phyloP scores from a whole-genome alignment of 92 coral and sea anemone genomes.

The Meandrina meandrites region DNA sequence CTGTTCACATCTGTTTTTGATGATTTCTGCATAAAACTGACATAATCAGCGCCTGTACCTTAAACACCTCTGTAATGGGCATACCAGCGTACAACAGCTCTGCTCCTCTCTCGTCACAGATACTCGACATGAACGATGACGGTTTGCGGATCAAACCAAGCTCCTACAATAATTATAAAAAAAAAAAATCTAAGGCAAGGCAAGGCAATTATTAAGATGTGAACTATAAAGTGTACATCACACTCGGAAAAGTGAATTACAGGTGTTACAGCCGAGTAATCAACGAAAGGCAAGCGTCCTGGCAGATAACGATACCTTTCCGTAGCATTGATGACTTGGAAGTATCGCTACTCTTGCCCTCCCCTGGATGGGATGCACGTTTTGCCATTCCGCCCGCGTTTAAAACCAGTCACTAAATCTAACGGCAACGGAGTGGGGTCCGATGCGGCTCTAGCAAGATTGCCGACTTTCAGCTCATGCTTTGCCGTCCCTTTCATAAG shows the following conservation, averaged over 20 bases:
- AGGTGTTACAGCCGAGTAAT: not conserved
- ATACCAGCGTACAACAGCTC: constrained; percentile 97
- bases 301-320: not conserved
- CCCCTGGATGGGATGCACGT: too few relatives aligned
- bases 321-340: not conserved
- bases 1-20: not conserved
- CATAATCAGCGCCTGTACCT: constrained; percentile 38
- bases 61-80: constrained; percentile 98
- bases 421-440: too few relatives aligned
- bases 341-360: not conserved
- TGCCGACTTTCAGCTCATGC: not conserved
- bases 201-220: not conserved
- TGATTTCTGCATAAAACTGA: not conserved
- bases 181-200: not conserved
- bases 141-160: constrained; percentile 98
- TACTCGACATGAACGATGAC: constrained; percentile 99
- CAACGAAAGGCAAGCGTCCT: not conserved
- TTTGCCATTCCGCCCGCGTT: too few relatives aligned
- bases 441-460: too few relatives aligned
- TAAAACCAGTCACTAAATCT: too few relatives aligned
- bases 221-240: not conserved
- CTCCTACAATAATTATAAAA: constrained; percentile 69
- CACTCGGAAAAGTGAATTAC: not conserved
- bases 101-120: constrained; percentile 99
- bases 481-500: not conserved